phyloP scores from a whole-genome alignment of 2,888 invertebrate genomes.

The Xestia sexstrigata region DNA sequence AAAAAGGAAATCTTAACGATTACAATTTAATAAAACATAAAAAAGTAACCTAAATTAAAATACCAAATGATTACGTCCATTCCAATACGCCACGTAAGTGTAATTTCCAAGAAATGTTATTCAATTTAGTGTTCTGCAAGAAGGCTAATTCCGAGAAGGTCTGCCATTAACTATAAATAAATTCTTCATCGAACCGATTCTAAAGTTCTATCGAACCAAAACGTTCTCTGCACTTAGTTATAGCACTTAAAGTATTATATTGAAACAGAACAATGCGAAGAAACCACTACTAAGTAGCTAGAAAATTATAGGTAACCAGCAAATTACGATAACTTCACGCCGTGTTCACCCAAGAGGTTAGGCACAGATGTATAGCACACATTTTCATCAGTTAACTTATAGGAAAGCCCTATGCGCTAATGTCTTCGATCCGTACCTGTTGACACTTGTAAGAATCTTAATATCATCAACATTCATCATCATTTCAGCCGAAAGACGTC shows the following conservation, averaged over 20 bases:
- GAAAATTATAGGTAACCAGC: conserved; percentile 13
- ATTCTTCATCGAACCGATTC: conserved; percentile 66
- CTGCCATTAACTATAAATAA: conserved; percentile 73
- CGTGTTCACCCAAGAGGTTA: neutral
- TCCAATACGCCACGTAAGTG: conserved; percentile 22
- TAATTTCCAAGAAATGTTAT: conserved; percentile 55
- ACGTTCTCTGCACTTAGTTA: conserved; percentile 13
- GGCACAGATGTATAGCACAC: neutral
- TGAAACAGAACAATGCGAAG: conserved; percentile 16
- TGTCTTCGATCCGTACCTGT: no score
- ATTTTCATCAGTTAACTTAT: neutral
- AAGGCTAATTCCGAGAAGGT: conserved; percentile 71
- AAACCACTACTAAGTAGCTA: conserved; percentile 9
- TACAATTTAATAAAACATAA: neutral
- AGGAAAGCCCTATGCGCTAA: neutral
- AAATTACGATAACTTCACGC: conserved; percentile 8
- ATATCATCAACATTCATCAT: no score
- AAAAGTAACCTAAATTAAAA: conserved; percentile 30
- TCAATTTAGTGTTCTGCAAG: conserved; percentile 48
- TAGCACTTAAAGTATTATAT: conserved; percentile 3
- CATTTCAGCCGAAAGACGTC: no score
- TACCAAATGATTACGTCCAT: conserved; percentile 23
- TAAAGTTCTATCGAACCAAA: conserved; percentile 61
- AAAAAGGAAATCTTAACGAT: neutral
- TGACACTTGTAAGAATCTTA: neutral